Evolutionary conservation across 2,888 invertebrate species (phyloP).

Genomic region (Chalcis sispes): DNA sequence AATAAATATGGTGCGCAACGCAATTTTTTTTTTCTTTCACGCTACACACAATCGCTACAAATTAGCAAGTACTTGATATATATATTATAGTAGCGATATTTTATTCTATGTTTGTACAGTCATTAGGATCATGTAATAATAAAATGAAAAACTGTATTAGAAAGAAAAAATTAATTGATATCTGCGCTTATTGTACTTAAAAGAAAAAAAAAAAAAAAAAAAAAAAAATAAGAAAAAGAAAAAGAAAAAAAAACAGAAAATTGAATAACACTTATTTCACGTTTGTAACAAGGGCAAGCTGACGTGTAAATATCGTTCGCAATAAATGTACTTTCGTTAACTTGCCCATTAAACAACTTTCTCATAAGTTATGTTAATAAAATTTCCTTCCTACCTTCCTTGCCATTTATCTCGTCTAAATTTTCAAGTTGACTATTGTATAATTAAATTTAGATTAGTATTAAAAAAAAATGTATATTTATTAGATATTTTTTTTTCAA

Average conservation of each 20-base stretch:
- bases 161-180: constrained; percentile 36
- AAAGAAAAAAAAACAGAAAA: too few species aligned
- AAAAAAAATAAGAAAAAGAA: not conserved
- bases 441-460: too few species aligned
- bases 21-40: constrained; percentile 11
- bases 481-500: too few species aligned
- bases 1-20: too few species aligned
- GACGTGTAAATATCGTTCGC: constrained; percentile 57
- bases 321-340: constrained; percentile 59
- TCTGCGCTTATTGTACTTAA: constrained; percentile 55
- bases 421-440: too few species aligned
- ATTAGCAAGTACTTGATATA: constrained; percentile 48
- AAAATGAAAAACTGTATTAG: constrained; percentile 42
- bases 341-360: constrained; percentile 52
- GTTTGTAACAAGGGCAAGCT: constrained; percentile 51
- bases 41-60: constrained; percentile 15
- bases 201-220: not conserved
- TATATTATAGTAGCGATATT: constrained; percentile 52
- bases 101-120: constrained; percentile 58
- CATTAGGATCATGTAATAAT: constrained; percentile 54
- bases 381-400: constrained; percentile 12
- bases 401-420: too few species aligned
- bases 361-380: not conserved
- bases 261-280: too few species aligned
- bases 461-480: too few species aligned